Conservation (phyloP, 2,888 invertebrate species). For the Troides oblongomaculatus region DNA sequence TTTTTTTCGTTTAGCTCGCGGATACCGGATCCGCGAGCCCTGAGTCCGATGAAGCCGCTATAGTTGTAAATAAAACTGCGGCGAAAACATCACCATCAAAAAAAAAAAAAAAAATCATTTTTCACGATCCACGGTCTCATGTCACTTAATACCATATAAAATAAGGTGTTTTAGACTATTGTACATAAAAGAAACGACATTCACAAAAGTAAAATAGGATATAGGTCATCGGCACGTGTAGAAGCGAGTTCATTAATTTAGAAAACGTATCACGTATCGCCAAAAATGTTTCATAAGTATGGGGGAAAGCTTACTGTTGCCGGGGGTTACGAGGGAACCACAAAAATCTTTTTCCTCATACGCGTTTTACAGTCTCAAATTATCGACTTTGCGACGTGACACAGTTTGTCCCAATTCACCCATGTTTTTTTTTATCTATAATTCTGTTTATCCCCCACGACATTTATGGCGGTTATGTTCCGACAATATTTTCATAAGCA, state of each 20-base stretch:
- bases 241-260: slow-evolving; percentile 5
- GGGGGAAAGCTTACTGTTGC: slow-evolving; percentile 15
- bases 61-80: too few species aligned
- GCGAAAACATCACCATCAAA: too few species aligned
- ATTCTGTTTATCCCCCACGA: slow-evolving; percentile 1
- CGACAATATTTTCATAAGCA: slow-evolving; percentile 1
- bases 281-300: slow-evolving; percentile 20
- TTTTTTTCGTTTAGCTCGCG: too few species aligned
- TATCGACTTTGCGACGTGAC: slow-evolving; percentile 25
- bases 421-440: slow-evolving; percentile 15
- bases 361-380: slow-evolving; percentile 22
- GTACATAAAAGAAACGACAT: background rate
- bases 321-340: background rate
- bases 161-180: background rate
- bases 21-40: too few species aligned
- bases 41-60: too few species aligned
- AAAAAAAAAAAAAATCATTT: too few species aligned
- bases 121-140: too few species aligned
- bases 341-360: slow-evolving; percentile 25
- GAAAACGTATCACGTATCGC: slow-evolving; percentile 25
- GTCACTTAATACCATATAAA: too few species aligned
- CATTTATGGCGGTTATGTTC: background rate
- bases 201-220: background rate
- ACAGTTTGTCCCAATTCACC: slow-evolving; percentile 15
- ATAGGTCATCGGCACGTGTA: background rate